phyloP scores from a whole-genome alignment of 1,140 invertebrate species.

The Aphelinus atriplicis region DNA sequence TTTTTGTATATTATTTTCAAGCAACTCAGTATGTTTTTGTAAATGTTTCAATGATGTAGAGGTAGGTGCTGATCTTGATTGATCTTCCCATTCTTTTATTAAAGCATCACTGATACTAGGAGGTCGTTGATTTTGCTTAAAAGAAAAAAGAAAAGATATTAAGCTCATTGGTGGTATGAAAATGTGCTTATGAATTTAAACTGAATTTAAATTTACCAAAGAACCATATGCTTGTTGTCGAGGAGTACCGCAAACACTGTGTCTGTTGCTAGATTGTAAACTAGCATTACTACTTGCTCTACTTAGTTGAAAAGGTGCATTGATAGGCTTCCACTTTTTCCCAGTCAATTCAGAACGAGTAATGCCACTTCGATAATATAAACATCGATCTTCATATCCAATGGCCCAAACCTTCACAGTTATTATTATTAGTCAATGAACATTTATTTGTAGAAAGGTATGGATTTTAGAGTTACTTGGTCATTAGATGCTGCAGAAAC shows the following conservation, averaged over 20 bases:
- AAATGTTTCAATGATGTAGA: slow-evolving; percentile 63
- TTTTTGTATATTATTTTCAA: slow-evolving; percentile 51
- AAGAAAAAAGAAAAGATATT: too few species aligned
- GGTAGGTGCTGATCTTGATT: slow-evolving; percentile 71
- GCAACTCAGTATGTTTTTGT: slow-evolving; percentile 53
- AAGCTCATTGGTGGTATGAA: too few species aligned
- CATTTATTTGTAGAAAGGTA: not conserved
- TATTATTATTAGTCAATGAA: not conserved
- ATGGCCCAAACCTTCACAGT: slow-evolving; percentile 73
- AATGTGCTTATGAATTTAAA: too few species aligned
- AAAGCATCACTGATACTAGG: slow-evolving; percentile 65
- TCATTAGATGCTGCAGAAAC: slow-evolving; percentile 88
- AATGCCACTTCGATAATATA: slow-evolving; percentile 85
- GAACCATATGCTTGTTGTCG: slow-evolving; percentile 63
- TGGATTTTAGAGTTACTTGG: slow-evolving; percentile 71
- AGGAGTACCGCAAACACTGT: slow-evolving; percentile 66
- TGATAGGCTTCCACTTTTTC: slow-evolving; percentile 83
- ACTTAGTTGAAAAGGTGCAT: slow-evolving; percentile 81
- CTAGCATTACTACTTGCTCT: slow-evolving; percentile 79
- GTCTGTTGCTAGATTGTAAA: slow-evolving; percentile 66
- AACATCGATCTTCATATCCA: slow-evolving; percentile 75
- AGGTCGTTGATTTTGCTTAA: slow-evolving; percentile 64
- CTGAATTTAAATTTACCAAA: slow-evolving; percentile 53
- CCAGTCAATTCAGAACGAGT: slow-evolving; percentile 82
- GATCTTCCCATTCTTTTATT: slow-evolving; percentile 69